Percentiles rank a stretch among this genome's conserved stretches.
phyloP scores from a whole-genome alignment of 2,888 invertebrate genomes.

The Sinhomidia bicolor region DNA sequence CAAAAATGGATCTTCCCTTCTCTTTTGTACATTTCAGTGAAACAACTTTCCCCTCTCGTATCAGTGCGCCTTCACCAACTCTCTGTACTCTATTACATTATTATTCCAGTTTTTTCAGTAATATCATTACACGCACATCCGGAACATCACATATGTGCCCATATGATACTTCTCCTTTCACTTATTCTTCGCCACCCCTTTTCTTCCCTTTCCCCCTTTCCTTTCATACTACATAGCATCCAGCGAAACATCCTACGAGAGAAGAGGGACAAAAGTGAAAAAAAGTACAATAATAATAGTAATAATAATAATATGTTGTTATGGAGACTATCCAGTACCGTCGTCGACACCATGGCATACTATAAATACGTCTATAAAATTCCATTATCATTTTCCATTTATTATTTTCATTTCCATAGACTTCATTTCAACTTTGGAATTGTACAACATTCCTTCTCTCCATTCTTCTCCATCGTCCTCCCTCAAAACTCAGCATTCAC shows the following conservation, averaged over 20 bases:
- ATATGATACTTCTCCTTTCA: background rate
- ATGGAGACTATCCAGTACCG: background rate
- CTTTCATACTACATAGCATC: background rate
- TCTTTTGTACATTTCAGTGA: no score
- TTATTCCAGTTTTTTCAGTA: background rate
- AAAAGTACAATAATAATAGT: background rate
- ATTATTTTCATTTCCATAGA: background rate
- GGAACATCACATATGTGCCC: slow-evolving; percentile 22
- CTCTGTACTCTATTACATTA: background rate
- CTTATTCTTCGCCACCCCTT: background rate
- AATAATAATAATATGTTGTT: background rate
- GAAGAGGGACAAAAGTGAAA: background rate
- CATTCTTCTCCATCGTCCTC: no score
- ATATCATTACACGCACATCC: background rate
- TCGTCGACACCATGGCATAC: background rate
- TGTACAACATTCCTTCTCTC: background rate
- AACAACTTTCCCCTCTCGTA: background rate
- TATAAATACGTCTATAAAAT: slow-evolving; percentile 41
- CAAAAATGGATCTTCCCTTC: slow-evolving; percentile 8
- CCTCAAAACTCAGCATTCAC: no score
- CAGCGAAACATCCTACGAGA: background rate
- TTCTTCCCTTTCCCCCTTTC: background rate
- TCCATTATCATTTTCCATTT: slow-evolving; percentile 30
- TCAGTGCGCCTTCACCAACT: background rate
- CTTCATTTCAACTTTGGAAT: background rate